Conservation (phyloP, 2,113 vertebrate species). For the Mus musculus region DNA sequence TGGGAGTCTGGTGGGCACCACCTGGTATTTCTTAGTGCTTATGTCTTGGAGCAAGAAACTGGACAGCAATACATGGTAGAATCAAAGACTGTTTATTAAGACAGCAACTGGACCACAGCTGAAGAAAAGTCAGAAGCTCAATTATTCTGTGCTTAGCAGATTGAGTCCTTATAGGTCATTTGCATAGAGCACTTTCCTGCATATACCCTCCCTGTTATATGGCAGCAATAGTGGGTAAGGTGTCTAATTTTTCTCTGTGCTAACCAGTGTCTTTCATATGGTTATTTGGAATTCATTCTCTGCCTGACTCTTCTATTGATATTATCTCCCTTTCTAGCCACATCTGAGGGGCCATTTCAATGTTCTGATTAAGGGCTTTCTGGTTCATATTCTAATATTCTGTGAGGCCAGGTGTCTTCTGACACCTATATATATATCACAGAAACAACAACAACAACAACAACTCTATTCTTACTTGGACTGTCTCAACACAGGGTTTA, state of each 20-base stretch:
- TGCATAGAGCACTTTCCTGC: not conserved
- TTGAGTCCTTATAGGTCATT: not conserved
- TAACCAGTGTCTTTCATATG: not conserved
- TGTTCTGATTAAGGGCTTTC: not conserved
- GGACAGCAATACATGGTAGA: not conserved
- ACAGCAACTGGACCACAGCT: not conserved
- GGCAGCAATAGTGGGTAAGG: not conserved
- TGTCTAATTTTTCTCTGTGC: not conserved
- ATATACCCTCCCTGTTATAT: not conserved
- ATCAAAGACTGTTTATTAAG: not conserved
- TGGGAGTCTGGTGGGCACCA: not conserved
- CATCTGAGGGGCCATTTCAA: not conserved
- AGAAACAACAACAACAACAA: not conserved
- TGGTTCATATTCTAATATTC: not conserved
- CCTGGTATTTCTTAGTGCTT: not conserved
- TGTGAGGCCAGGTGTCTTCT: not conserved
- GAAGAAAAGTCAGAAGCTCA: not conserved
- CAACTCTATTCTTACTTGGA: not conserved
- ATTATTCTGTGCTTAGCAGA: not conserved
- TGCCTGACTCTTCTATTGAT: not conserved
- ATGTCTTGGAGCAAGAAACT: not conserved
- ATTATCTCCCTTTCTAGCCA: not conserved
- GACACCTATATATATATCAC: no score
- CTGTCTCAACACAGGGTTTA: not conserved
- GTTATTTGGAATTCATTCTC: not conserved